Percentiles rank a stretch among this genome's conserved stretches.
Evolutionary conservation across 2,888 invertebrate genomes (phyloP).

Genomic region (Barypeithes pellucidus): DNA sequence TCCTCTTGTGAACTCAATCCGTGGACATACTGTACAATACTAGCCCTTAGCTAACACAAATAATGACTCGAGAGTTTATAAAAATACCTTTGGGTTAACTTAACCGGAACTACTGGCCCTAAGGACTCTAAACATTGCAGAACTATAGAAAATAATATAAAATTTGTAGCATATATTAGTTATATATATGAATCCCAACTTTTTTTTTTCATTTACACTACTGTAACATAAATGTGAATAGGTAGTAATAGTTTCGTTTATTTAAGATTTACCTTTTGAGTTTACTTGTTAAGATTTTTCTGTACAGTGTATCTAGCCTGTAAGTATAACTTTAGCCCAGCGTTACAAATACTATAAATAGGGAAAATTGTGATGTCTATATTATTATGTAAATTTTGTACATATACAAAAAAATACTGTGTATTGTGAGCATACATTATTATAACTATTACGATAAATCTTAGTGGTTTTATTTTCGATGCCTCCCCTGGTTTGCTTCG

Average conservation of each 20-base stretch:
- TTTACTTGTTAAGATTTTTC: slow-evolving; percentile 67
- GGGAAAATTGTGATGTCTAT: slow-evolving; percentile 73
- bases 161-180: slow-evolving; percentile 68
- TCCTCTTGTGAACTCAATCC: no score
- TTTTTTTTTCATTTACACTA: slow-evolving; percentile 69
- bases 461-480: slow-evolving; percentile 26
- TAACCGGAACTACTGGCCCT: slow-evolving; percentile 4
- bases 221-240: slow-evolving; percentile 71
- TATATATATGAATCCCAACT: slow-evolving; percentile 66
- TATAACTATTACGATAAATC: slow-evolving; percentile 71
- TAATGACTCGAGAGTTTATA: no score
- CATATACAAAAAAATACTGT: slow-evolving; percentile 71
- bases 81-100: no score
- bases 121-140: slow-evolving; percentile 42
- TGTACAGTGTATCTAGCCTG: slow-evolving; percentile 71
- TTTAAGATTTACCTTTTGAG: slow-evolving; percentile 64
- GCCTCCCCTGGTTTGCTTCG: no score
- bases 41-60: no score
- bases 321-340: slow-evolving; percentile 69
- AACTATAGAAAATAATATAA: slow-evolving; percentile 66
- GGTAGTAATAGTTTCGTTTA: slow-evolving; percentile 67
- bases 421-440: slow-evolving; percentile 73
- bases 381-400: slow-evolving; percentile 73
- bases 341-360: slow-evolving; percentile 70
- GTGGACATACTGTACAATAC: no score